These are phyloP conservation scores for Drosophila falleni DNA, from an alignment of 2,888 invertebrate species.

Conservation along the genomic window DNA sequence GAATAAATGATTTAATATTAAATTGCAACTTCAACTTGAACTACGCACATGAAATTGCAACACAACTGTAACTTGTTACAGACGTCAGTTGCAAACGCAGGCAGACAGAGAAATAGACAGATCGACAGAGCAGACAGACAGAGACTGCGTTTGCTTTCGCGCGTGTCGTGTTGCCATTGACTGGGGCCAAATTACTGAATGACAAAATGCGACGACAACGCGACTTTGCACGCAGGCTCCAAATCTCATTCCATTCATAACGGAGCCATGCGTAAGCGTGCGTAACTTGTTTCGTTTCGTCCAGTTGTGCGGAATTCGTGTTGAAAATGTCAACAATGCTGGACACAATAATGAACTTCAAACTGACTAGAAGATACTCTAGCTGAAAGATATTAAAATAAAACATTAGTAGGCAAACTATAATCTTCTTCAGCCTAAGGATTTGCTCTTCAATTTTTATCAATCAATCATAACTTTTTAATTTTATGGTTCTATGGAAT, in stretches of 20 bases:
- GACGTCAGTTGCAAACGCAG: conserved; percentile 1
- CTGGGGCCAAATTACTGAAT: conserved; percentile 22
- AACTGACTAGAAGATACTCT: conserved; percentile 2
- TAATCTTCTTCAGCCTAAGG: neutral
- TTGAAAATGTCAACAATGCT: conserved; percentile 21
- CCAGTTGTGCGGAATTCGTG: conserved; percentile 1
- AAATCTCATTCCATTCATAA: conserved; percentile 52
- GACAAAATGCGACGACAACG: conserved; percentile 25
- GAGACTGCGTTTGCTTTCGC: conserved; percentile 19
- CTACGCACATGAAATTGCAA: conserved; percentile 34
- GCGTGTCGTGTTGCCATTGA: conserved; percentile 26
- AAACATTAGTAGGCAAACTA: neutral
- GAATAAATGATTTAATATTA: neutral
- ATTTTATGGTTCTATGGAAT: no score
- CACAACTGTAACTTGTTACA: conserved; percentile 16
- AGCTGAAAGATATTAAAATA: neutral
- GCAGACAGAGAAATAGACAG: neutral
- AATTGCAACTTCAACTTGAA: conserved; percentile 40
- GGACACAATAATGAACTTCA: conserved; percentile 29
- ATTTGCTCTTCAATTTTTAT: neutral
- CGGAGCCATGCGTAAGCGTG: conserved; percentile 69
- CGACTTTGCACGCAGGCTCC: conserved; percentile 32
- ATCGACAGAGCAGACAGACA: neutral
- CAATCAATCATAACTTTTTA: no score
- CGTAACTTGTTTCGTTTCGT: conserved; percentile 51